Conservation (phyloP, 2,797 vertebrate genomes). For the Monodelphis domestica region DNA sequence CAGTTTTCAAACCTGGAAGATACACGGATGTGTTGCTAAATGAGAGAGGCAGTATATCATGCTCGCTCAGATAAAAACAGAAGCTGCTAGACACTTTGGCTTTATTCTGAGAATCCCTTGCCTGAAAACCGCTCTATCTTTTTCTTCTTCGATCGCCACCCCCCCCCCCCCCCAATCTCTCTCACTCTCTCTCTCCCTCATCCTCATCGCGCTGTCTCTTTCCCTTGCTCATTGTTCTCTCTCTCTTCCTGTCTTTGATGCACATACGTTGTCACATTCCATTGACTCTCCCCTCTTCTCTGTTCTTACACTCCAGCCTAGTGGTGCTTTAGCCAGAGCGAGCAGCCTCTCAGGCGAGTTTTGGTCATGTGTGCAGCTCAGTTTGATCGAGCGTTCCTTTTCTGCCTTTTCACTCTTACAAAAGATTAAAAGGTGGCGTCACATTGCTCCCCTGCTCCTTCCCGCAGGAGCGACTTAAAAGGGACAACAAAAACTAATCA, state of each 20-base stretch:
- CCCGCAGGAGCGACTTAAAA: conserved; percentile 88
- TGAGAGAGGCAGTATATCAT: conserved; percentile 82
- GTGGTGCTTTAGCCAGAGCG: conserved; percentile 88
- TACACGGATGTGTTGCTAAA: conserved; percentile 84
- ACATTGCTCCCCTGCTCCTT: conserved; percentile 86
- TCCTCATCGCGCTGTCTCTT: conserved; percentile 72
- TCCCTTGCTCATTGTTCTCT: conserved; percentile 85
- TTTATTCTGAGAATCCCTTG: conserved; percentile 84
- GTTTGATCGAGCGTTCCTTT: conserved; percentile 93
- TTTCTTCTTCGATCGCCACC: conserved; percentile 68
- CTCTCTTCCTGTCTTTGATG: conserved; percentile 85
- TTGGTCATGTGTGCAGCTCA: conserved; percentile 95
- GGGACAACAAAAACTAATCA: conserved; percentile 86
- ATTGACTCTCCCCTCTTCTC: conserved; percentile 86
- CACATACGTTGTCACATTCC: conserved; percentile 89
- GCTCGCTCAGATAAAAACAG: conserved; percentile 86
- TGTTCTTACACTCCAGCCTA: conserved; percentile 88
- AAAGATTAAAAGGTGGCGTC: conserved; percentile 94
- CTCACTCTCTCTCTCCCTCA: conserved; percentile 65
- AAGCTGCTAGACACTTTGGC: conserved; percentile 85
- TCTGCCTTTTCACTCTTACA: conserved; percentile 90
- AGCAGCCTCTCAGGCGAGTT: conserved; percentile 93
- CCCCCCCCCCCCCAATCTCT: conserved; percentile 61
- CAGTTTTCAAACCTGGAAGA: conserved; percentile 86
- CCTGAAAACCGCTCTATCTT: conserved; percentile 81